Conservation (phyloP, 2,888 invertebrate genomes). For the Apotomis turbidana region DNA sequence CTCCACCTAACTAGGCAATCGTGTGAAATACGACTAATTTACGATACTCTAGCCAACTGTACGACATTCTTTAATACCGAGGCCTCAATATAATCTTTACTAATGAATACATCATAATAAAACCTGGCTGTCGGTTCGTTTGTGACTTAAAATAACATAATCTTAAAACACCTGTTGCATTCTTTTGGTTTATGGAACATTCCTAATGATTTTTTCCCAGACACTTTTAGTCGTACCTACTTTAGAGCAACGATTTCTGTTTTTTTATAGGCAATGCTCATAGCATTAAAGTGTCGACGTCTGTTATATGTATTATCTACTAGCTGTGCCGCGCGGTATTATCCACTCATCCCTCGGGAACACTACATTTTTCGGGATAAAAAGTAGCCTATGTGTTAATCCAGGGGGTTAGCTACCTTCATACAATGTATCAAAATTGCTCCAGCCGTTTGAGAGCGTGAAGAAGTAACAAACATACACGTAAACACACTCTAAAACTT, state of each 20-base stretch:
- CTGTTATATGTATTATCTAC: too few relatives aligned
- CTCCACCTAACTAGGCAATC: slow-evolving; percentile 5
- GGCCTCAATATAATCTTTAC: slow-evolving; percentile 50
- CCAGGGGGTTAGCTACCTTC: too few relatives aligned
- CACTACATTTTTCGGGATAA: too few relatives aligned
- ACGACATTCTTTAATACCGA: slow-evolving; percentile 49
- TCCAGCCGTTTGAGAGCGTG: too few relatives aligned
- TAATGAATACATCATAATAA: slow-evolving; percentile 57
- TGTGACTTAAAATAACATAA: slow-evolving; percentile 40
- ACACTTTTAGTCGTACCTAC: neutral
- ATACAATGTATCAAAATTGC: too few relatives aligned
- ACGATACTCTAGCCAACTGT: slow-evolving; percentile 35
- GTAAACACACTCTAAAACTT: too few relatives aligned
- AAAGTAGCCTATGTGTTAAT: too few relatives aligned
- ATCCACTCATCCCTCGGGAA: too few relatives aligned
- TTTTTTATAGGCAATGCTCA: too few relatives aligned
- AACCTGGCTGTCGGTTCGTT: slow-evolving; percentile 44
- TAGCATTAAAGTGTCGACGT: too few relatives aligned
- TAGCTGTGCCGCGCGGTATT: too few relatives aligned
- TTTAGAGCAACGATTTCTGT: neutral
- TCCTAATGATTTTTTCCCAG: neutral
- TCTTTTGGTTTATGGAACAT: slow-evolving; percentile 27
- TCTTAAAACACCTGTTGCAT: slow-evolving; percentile 44
- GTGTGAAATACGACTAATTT: slow-evolving; percentile 26
- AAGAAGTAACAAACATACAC: too few relatives aligned